Base-by-base conservation (phyloP, 2,113 vertebrate species). In the Vicugna pacos region DNA sequence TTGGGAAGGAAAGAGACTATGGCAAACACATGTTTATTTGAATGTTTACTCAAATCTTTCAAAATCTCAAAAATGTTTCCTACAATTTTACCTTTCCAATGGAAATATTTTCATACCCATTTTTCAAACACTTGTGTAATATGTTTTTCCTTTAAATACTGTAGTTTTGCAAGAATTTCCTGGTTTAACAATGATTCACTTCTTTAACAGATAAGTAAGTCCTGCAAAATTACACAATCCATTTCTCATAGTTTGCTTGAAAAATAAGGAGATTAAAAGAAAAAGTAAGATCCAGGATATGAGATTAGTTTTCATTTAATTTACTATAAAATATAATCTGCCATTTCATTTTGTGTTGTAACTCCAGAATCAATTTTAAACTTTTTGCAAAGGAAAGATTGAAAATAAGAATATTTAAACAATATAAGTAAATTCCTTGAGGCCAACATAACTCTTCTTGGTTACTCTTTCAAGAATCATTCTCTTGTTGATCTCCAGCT, bases 321-420 rank as follows among this genome's bases (percentile, higher is more conserved):
- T 60, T 73, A 70, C n/a, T 73, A 17, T 69, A 73, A 94, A 89
- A 75, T 75, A 46, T 8, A 73, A 62, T 15, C 26, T 62, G 17
- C 17, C 60, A 42, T 65, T 89, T 92, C 50, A 85, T 30, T 77
- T 73, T 35, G 15, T 42, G 22, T 67, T 88, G 91, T 58, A 76
- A 62, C 62, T 86, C 30, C 50, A 95, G 65, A 80, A 96, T 89
- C 11, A 85, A 50, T 58, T 72, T 85, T 91, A 82, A 48, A 50
- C 28, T n/a, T 77, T 58, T 88, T 77, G 35, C 60, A 46, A 77
- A 87, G 9, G n/a, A 73, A 92, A 91, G 4, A 32, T 65, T 22
- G 28, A 70, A 67, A 88, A 85, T 56, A 38, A 82, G 26, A 65
- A 42, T 65, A 65, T 50, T 93, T 79, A 93, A 95, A 20, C 22